A percentile compares a stretch with the other conserved stretches of the same genome.
Evolutionary conservation across 1,140 invertebrate genomes (phyloP).

Genomic region (Euschistus heros): DNA sequence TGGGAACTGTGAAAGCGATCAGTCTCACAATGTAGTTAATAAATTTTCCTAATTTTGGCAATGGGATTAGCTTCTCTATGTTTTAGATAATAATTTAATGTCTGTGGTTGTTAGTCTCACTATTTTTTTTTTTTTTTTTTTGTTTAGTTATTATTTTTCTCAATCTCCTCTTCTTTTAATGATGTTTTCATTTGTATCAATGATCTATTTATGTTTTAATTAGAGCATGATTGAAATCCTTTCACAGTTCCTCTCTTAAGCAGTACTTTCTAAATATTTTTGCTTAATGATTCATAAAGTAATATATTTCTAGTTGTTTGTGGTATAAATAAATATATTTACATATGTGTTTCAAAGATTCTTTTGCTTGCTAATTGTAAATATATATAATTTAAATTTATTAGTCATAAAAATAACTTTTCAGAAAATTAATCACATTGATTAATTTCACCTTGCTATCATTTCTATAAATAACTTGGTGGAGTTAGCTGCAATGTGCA

Average conservation of each 20-base stretch:
- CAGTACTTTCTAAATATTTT: conserved; percentile 19
- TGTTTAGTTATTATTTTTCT: not conserved
- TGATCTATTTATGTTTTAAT: conserved; percentile 19
- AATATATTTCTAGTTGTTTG: no score
- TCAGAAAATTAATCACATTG: no score
- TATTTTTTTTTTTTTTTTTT: conserved; percentile 3
- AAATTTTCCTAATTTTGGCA: conserved; percentile 2
- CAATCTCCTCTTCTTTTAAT: conserved; percentile 17
- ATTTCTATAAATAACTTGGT: no score
- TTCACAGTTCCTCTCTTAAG: conserved; percentile 31
- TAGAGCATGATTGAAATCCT: conserved; percentile 31
- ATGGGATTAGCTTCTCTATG: conserved; percentile 18
- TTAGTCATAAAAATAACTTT: no score
- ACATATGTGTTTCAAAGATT: no score
- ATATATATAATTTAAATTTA: no score
- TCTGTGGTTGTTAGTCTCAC: conserved; percentile 3
- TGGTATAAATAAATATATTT: no score
- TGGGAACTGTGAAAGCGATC: conserved; percentile 42
- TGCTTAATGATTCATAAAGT: not conserved
- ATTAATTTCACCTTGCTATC: no score
- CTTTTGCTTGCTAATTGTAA: no score
- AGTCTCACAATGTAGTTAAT: conserved; percentile 35
- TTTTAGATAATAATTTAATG: conserved; percentile 18
- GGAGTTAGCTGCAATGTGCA: no score
- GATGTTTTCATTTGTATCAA: conserved; percentile 8